Percentiles rank a stretch among this genome's conserved stretches.
Conservation (phyloP, 2,113 vertebrate genomes). For the Chelonoidis abingdonii region DNA sequence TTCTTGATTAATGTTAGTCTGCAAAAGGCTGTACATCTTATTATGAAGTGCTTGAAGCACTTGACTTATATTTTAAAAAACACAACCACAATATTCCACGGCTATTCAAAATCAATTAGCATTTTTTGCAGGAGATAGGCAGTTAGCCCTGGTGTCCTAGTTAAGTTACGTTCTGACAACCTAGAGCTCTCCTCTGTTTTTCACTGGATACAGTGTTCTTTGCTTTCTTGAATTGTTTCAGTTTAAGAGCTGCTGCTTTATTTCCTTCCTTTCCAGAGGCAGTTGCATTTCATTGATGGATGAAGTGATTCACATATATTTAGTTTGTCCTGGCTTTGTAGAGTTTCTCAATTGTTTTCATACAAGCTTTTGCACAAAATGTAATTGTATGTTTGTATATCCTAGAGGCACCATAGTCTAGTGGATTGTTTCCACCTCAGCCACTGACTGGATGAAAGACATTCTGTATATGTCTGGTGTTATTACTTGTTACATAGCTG, state of each 20-base stretch:
- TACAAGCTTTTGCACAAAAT: background rate
- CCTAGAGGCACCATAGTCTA: background rate
- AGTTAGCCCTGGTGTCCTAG: background rate
- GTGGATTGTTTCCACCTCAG: background rate
- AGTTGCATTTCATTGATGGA: background rate
- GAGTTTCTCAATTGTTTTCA: background rate
- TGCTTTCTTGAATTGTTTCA: background rate
- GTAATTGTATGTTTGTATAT: background rate
- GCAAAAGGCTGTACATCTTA: background rate
- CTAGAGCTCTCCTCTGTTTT: background rate
- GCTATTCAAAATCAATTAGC: slow-evolving; percentile 11
- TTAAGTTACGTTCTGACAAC: background rate
- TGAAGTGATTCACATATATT: background rate
- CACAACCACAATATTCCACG: background rate
- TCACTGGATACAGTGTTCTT: background rate
- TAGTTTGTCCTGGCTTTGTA: background rate
- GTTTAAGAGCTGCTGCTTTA: background rate
- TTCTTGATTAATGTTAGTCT: slow-evolving; percentile 1
- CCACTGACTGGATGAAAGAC: background rate
- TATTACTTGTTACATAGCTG: background rate
- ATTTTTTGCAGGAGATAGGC: background rate
- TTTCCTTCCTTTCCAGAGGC: background rate
- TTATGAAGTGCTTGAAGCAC: background rate
- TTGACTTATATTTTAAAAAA: background rate
- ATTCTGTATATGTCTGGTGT: background rate